phyloP scores from a whole-genome alignment of 2,888 invertebrate genomes.

The Nomada ferruginata region DNA sequence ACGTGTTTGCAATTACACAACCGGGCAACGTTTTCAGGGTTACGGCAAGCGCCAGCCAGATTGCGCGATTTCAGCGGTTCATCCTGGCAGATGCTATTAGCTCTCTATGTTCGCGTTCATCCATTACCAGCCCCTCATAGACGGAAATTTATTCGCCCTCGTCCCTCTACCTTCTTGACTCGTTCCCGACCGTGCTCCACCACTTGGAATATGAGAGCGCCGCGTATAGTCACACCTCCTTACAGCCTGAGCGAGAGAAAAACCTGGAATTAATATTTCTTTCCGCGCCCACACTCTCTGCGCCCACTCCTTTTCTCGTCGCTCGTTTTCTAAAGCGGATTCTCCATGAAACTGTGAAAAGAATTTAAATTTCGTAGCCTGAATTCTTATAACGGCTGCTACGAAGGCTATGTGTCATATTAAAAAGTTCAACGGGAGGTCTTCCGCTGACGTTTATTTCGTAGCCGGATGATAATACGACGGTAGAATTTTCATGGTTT shows the following conservation, averaged over 20 bases:
- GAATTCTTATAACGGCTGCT: conserved; percentile 58
- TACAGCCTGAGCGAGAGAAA: conserved; percentile 60
- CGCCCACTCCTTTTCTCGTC: conserved; percentile 22
- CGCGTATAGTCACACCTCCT: conserved; percentile 70
- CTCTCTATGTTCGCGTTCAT: conserved; percentile 60
- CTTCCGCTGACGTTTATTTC: conserved; percentile 65
- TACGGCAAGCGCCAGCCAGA: background rate
- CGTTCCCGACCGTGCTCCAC: conserved; percentile 35
- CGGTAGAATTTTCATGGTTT: conserved; percentile 61
- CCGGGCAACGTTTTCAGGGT: background rate
- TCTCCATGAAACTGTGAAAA: conserved; percentile 66
- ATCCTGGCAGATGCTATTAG: conserved; percentile 64
- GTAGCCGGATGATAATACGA: conserved; percentile 57
- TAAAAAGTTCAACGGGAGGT: conserved; percentile 63
- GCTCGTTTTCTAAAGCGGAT: conserved; percentile 66
- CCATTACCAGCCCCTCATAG: conserved; percentile 62
- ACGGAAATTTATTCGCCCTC: conserved; percentile 72
- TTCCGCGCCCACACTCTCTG: conserved; percentile 38
- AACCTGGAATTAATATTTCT: conserved; percentile 73
- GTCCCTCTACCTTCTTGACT: conserved; percentile 38
- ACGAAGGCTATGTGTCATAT: conserved; percentile 68
- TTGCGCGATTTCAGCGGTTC: conserved; percentile 63
- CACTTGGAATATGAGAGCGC: conserved; percentile 66
- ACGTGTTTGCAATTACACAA: no score
- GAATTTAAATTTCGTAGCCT: conserved; percentile 71